These are phyloP conservation scores for Drosophila cardini DNA, from an alignment of 1,140 invertebrate genomes.

Conservation along the genomic window DNA sequence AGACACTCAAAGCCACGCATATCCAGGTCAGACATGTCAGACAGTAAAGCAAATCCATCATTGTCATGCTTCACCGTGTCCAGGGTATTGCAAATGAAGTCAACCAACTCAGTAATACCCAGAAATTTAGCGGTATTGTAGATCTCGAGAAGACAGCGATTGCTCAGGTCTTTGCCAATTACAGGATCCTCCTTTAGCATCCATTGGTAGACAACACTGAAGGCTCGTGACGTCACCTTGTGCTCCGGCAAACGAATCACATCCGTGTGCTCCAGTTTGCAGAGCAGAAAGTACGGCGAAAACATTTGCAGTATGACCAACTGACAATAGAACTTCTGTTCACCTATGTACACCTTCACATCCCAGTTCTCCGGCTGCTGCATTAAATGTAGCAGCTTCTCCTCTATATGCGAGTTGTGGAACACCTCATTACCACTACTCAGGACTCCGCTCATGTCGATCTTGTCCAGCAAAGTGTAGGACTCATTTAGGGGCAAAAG, in stretches of 20 bases:
- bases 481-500: not conserved
- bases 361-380: not conserved
- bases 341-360: conserved; percentile 33
- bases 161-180: conserved; percentile 86
- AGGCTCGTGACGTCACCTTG: conserved; percentile 87
- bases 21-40: conserved; percentile 86
- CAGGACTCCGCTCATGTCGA: not conserved
- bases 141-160: conserved; percentile 84
- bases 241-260: conserved; percentile 43
- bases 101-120: conserved; percentile 88
- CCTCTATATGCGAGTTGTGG: not conserved
- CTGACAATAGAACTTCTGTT: conserved; percentile 46
- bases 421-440: not conserved
- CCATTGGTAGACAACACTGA: conserved; percentile 90
- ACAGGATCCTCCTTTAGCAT: conserved; percentile 89
- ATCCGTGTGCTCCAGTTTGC: not conserved
- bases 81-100: conserved; percentile 90
- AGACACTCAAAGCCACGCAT: conserved; percentile 79
- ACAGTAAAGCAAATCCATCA: conserved; percentile 89
- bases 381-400: conserved; percentile 5
- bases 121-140: conserved; percentile 87
- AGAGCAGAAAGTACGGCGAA: conserved; percentile 29
- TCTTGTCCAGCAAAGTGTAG: not conserved
- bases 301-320: conserved; percentile 38
- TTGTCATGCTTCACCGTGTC: conserved; percentile 89